phyloP scores from a whole-genome alignment of 2,113 vertebrate genomes.

The Bungarus multicinctus region DNA sequence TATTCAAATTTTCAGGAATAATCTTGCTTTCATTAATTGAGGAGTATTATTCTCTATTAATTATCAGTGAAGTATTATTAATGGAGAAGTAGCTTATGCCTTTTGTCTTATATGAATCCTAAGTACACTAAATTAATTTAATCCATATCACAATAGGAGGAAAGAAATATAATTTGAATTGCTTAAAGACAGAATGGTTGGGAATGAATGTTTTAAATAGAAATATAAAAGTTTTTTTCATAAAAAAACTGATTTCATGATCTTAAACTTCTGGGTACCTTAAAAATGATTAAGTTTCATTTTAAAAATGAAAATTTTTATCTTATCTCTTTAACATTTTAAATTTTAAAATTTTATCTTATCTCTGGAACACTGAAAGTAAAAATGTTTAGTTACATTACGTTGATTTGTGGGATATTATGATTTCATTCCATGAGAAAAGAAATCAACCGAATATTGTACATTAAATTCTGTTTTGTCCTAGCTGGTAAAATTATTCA shows the following conservation, averaged over 20 bases:
- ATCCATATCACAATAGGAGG: background rate
- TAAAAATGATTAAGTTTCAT: slow-evolving; percentile 28
- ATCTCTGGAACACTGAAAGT: slow-evolving; percentile 3
- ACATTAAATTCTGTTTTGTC: background rate
- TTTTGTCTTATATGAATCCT: background rate
- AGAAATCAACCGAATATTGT: background rate
- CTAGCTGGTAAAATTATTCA: background rate
- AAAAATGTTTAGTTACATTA: background rate
- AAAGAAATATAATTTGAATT: background rate
- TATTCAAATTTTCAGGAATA: background rate
- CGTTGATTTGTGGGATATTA: background rate
- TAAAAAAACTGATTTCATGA: background rate
- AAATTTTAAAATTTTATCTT: no score
- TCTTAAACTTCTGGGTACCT: slow-evolving; percentile 16
- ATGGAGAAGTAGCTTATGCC: background rate
- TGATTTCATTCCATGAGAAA: background rate
- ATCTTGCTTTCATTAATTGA: background rate
- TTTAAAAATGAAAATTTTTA: slow-evolving; percentile 12
- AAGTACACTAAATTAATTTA: background rate
- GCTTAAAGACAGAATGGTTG: background rate
- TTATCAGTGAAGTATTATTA: background rate
- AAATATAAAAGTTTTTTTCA: background rate
- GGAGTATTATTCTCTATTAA: background rate
- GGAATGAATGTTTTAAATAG: background rate
- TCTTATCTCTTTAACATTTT: no score